Conservation (phyloP, 2,797 vertebrate species). For the Poecilia wingei region DNA sequence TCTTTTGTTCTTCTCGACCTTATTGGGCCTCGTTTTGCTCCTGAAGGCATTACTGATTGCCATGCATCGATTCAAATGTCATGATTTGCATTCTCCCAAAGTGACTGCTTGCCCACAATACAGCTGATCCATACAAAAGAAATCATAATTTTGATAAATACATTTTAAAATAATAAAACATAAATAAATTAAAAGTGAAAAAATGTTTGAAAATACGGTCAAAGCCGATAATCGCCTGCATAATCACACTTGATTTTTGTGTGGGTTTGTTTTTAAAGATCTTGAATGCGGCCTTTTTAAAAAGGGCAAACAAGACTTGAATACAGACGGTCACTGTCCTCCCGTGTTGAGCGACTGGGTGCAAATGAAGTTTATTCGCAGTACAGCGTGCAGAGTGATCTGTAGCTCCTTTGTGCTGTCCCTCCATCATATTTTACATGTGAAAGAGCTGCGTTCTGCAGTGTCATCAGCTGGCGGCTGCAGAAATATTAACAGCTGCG, state of each 20-base stretch:
- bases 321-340: constrained; percentile 57
- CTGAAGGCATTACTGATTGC: constrained; percentile 20
- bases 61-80: constrained; percentile 39
- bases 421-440: constrained; percentile 33
- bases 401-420: constrained; percentile 56
- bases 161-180: constrained; percentile 41
- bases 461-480: constrained; percentile 38
- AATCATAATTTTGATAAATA: background rate
- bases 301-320: constrained; percentile 38
- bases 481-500: constrained; percentile 53
- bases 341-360: constrained; percentile 44
- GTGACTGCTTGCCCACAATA: background rate
- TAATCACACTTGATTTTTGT: constrained; percentile 30
- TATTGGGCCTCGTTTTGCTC: constrained; percentile 38
- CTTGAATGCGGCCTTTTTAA: constrained; percentile 32
- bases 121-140: background rate
- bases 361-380: constrained; percentile 51
- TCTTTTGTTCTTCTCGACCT: constrained; percentile 19
- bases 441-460: constrained; percentile 56
- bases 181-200: constrained; percentile 13
- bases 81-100: constrained; percentile 14
- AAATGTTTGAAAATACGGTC: constrained; percentile 29
- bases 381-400: constrained; percentile 29
- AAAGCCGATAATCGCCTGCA: constrained; percentile 21
- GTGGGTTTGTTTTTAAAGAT: constrained; percentile 12